These are phyloP conservation scores for Zaprionus ghesquierei DNA, from an alignment of 1,140 invertebrate genomes.

Conservation along the genomic window DNA sequence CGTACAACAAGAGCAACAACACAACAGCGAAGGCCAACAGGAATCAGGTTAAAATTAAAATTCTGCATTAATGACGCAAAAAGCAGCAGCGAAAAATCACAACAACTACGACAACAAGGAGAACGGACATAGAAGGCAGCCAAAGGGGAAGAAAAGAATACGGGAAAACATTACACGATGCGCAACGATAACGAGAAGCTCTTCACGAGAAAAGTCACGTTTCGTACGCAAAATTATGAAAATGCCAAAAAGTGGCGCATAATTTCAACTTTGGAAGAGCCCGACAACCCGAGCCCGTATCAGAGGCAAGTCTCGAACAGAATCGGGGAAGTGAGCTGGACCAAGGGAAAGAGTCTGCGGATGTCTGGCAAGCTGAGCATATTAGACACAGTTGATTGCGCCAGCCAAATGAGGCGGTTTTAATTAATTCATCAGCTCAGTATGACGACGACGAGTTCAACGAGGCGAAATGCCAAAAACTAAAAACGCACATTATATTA, in stretches of 20 bases:
- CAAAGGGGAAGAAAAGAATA: neutral
- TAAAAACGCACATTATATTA: slow-evolving; percentile 44
- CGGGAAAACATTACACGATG: slow-evolving; percentile 34
- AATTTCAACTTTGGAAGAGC: slow-evolving; percentile 53
- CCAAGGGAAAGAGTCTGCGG: neutral
- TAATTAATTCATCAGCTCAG: slow-evolving; percentile 71
- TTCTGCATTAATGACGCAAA: slow-evolving; percentile 42
- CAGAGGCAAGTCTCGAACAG: neutral
- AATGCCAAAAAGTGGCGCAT: slow-evolving; percentile 69
- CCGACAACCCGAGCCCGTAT: slow-evolving; percentile 17
- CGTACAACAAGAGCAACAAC: slow-evolving; percentile 27
- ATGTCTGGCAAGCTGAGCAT: slow-evolving; percentile 19
- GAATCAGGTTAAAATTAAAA: slow-evolving; percentile 76
- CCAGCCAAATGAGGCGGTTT: slow-evolving; percentile 73
- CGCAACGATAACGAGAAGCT: slow-evolving; percentile 41
- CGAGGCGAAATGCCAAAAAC: slow-evolving; percentile 25
- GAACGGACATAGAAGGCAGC: neutral
- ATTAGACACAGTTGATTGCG: slow-evolving; percentile 61
- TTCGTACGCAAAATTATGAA: slow-evolving; percentile 79
- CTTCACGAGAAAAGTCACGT: slow-evolving; percentile 62
- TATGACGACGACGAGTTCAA: slow-evolving; percentile 14
- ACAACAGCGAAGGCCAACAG: too few relatives aligned
- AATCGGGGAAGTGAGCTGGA: neutral
- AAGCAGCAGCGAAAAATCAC: neutral
- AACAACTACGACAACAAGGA: neutral